phyloP scores from a whole-genome alignment of 2,888 invertebrate species.

The Scrobipalpa costella region DNA sequence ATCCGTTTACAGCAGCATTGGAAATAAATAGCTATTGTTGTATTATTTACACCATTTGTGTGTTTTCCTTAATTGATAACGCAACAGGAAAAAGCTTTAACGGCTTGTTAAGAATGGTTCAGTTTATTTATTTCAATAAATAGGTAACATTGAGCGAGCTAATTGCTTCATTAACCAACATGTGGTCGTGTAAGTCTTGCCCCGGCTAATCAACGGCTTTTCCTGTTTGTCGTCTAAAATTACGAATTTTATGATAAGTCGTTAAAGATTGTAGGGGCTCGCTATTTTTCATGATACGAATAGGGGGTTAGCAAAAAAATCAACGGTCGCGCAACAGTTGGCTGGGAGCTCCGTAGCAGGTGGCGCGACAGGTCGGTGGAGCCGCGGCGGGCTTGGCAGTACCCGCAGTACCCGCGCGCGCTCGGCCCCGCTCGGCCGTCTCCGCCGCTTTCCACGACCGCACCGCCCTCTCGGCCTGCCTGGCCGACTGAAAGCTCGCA shows the following conservation, averaged over 20 bases:
- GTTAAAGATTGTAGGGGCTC: slow-evolving; percentile 39
- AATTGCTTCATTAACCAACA: slow-evolving; percentile 20
- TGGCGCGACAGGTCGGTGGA: slow-evolving; percentile 77
- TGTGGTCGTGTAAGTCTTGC: background rate
- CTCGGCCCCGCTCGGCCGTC: slow-evolving; percentile 51
- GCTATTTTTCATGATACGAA: slow-evolving; percentile 68
- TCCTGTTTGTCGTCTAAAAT: slow-evolving; percentile 13
- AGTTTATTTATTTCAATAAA: slow-evolving; percentile 14
- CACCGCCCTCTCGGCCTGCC: slow-evolving; percentile 56
- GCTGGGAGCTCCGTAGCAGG: slow-evolving; percentile 62
- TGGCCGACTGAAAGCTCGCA: slow-evolving; percentile 73
- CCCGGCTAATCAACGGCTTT: background rate
- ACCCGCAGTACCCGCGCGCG: slow-evolving; percentile 35
- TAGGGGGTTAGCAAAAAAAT: slow-evolving; percentile 69
- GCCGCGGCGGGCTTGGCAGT: slow-evolving; percentile 9
- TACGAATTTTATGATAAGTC: slow-evolving; percentile 11
- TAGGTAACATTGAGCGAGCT: background rate
- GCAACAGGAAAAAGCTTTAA: slow-evolving; percentile 51
- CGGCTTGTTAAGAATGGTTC: slow-evolving; percentile 19
- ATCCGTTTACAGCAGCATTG: background rate
- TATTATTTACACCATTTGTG: slow-evolving; percentile 33
- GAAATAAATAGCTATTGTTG: slow-evolving; percentile 34
- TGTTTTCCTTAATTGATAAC: slow-evolving; percentile 55
- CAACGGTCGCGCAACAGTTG: slow-evolving; percentile 81
- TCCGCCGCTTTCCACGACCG: slow-evolving; percentile 67